A percentile compares a stretch with the other conserved stretches of the same genome.
phyloP scores from a whole-genome alignment of 2,113 vertebrate genomes.

The Pongo pygmaeus region DNA sequence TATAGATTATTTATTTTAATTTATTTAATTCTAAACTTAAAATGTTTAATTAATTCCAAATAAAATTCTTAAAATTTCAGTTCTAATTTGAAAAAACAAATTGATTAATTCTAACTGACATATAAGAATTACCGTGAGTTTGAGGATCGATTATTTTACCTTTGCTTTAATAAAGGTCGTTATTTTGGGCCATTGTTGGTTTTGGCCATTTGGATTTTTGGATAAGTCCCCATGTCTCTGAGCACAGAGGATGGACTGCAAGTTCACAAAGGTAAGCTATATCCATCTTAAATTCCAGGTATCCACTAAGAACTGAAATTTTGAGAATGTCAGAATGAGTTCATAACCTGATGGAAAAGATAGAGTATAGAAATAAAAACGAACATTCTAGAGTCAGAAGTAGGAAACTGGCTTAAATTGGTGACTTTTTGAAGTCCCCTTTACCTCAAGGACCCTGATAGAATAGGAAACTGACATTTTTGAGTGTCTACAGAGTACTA shows the following conservation, averaged over 20 bases:
- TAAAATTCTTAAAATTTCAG: conserved; percentile 2
- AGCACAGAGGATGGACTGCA: not conserved
- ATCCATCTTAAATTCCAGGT: not conserved
- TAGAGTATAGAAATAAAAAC: not conserved
- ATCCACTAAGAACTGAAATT: not conserved
- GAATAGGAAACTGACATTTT: not conserved
- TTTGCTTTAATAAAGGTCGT: conserved; percentile 16
- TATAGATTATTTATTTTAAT: not conserved
- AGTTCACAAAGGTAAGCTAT: not conserved
- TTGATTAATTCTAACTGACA: not conserved
- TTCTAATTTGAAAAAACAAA: conserved; percentile 20
- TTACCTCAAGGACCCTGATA: not conserved
- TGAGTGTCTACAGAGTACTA: not conserved
- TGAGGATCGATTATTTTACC: conserved; percentile 11
- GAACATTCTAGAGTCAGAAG: not conserved
- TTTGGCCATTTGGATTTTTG: conserved; percentile 2
- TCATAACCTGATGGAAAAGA: not conserved
- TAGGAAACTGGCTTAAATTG: not conserved
- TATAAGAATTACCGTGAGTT: not conserved
- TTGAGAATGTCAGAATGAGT: not conserved
- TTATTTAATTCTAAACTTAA: not conserved
- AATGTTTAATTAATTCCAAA: conserved; percentile 35
- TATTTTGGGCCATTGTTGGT: not conserved
- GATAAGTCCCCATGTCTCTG: not conserved
- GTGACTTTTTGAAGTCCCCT: not conserved